Conservation (phyloP, 2,888 invertebrate species). For the Sinodicranocentrus sp. region DNA sequence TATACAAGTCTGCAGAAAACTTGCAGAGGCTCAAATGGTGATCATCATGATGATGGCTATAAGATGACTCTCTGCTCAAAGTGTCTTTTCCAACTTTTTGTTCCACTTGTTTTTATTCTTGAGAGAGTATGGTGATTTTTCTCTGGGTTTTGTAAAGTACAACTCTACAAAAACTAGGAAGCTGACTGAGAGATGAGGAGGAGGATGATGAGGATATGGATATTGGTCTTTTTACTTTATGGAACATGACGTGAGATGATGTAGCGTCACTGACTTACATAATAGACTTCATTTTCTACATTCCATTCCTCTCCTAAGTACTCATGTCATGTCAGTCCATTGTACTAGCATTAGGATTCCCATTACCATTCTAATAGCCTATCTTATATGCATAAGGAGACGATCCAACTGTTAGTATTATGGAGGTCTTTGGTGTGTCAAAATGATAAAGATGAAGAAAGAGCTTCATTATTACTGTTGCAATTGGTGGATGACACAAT, state of each 20-base stretch:
- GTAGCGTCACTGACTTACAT: constrained; percentile 39
- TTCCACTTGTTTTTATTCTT: constrained; percentile 15
- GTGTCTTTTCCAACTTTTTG: constrained; percentile 6
- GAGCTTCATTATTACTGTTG: too few relatives aligned
- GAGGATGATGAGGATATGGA: constrained; percentile 43
- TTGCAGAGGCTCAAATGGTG: background rate
- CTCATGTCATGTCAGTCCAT: constrained; percentile 54
- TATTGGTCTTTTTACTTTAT: constrained; percentile 51
- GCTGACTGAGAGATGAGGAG: background rate
- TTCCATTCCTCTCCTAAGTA: constrained; percentile 29
- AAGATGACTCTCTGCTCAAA: constrained; percentile 27
- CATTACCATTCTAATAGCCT: constrained; percentile 19
- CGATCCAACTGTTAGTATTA: too few relatives aligned
- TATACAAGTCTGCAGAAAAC: too few relatives aligned
- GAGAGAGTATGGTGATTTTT: constrained; percentile 27
- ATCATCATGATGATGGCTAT: constrained; percentile 10
- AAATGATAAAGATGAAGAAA: too few relatives aligned
- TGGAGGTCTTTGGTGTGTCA: too few relatives aligned
- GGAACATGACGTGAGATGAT: constrained; percentile 55
- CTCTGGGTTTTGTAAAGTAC: background rate
- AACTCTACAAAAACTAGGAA: background rate
- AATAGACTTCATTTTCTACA: constrained; percentile 23
- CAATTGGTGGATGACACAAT: background rate
- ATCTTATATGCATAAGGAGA: too few relatives aligned
- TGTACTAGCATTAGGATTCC: constrained; percentile 45